A percentile compares a stretch with the other conserved stretches of the same genome.
Conservation (phyloP, 2,888 invertebrate genomes). For the Eremobia ochroleuca region DNA sequence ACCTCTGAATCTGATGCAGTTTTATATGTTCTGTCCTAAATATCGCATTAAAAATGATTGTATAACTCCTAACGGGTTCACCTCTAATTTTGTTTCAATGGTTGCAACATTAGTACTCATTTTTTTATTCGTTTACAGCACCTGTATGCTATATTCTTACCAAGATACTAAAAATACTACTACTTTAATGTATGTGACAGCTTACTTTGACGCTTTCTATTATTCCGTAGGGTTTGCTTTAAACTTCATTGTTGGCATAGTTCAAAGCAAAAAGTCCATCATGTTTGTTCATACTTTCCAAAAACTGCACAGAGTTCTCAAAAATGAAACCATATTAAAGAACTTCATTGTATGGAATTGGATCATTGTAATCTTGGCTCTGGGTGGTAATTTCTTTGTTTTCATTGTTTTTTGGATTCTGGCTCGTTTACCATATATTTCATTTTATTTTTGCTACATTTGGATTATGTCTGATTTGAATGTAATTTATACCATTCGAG, state of each 20-base stretch:
- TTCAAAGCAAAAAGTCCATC: background rate
- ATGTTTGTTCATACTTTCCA: slow-evolving; percentile 19
- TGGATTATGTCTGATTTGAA: slow-evolving; percentile 21
- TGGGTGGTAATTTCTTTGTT: background rate
- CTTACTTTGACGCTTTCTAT: background rate
- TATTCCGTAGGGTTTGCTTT: background rate
- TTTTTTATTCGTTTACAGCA: background rate
- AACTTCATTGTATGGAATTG: slow-evolving; percentile 20
- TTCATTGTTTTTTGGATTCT: background rate
- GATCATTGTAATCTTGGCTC: slow-evolving; percentile 7
- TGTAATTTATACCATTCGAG: slow-evolving; percentile 25
- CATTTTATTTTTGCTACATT: background rate
- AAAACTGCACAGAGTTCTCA: slow-evolving; percentile 26
- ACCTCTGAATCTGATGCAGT: slow-evolving; percentile 26
- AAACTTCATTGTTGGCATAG: background rate
- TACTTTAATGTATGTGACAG: background rate
- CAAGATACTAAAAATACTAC: background rate
- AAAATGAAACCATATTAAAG: background rate
- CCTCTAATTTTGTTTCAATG: background rate
- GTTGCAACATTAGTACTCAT: background rate
- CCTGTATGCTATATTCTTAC: background rate
- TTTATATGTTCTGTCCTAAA: slow-evolving; percentile 6
- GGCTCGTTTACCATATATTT: background rate
- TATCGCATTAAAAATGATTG: slow-evolving; percentile 6
- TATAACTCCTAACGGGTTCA: background rate